These are phyloP conservation scores for Octonoba sinensis DNA, from an alignment of 2,888 invertebrate genomes.

Conservation along the genomic window DNA sequence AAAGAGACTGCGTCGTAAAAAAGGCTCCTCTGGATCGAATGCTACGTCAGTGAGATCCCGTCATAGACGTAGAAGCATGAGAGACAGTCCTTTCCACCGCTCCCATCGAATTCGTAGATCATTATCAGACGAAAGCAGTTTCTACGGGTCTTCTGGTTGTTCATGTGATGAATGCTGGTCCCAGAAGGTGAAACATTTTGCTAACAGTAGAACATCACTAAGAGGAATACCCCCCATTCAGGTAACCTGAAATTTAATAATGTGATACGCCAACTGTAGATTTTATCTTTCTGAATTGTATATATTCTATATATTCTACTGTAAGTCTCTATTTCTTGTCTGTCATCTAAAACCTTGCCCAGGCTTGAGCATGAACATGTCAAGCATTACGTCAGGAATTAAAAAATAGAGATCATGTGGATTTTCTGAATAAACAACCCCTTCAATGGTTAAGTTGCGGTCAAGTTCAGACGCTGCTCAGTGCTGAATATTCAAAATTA, in stretches of 20 bases:
- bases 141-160: slow-evolving; percentile 28
- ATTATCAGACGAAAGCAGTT: slow-evolving; percentile 37
- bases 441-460: no score
- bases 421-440: no score
- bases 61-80: not conserved
- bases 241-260: slow-evolving; percentile 1
- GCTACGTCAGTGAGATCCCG: slow-evolving; percentile 11
- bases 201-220: slow-evolving; percentile 45
- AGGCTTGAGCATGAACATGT: no score
- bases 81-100: slow-evolving; percentile 21
- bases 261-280: no score
- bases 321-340: no score
- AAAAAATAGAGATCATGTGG: no score
- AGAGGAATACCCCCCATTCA: slow-evolving; percentile 24
- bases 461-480: no score
- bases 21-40: slow-evolving; percentile 28
- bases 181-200: slow-evolving; percentile 33
- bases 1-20: slow-evolving; percentile 27
- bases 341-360: no score
- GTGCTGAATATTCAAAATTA: no score
- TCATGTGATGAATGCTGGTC: slow-evolving; percentile 49
- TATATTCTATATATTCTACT: no score
- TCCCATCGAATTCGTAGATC: slow-evolving; percentile 33
- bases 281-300: no score
- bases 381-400: no score